Evolutionary conservation across 2,113 vertebrate genomes (phyloP).

Genomic region (Lophura nycthemera): DNA sequence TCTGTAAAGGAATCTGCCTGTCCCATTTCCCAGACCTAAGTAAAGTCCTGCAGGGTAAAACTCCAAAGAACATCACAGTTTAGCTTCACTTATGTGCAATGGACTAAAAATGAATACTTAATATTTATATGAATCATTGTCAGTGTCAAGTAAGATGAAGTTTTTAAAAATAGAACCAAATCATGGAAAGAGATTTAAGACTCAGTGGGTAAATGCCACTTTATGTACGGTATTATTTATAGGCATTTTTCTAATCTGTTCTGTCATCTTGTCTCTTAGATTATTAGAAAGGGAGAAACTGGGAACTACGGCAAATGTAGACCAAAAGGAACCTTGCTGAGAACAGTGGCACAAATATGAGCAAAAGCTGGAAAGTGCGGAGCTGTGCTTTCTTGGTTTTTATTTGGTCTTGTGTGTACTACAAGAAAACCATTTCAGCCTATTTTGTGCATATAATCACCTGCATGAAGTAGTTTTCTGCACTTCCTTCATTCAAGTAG

Average conservation of each 20-base stretch:
- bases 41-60: not conserved
- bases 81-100: constrained; percentile 35
- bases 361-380: not conserved
- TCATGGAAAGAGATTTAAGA: constrained; percentile 42
- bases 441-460: not conserved
- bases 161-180: constrained; percentile 62
- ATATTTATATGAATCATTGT: constrained; percentile 72
- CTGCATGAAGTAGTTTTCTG: not conserved
- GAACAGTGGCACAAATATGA: not conserved
- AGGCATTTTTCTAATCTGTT: constrained; percentile 62
- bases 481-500: not conserved
- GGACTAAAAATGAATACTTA: constrained; percentile 63
- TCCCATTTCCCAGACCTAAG: not conserved
- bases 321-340: not conserved
- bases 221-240: constrained; percentile 55
- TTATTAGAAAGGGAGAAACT: constrained; percentile 54
- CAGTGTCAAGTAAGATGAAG: constrained; percentile 63
- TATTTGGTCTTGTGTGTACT: not conserved
- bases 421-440: not conserved
- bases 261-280: constrained; percentile 64
- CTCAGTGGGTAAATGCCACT: constrained; percentile 57
- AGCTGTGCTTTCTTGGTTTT: not conserved
- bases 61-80: constrained; percentile 13
- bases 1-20: not conserved
- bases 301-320: not conserved